Evolutionary conservation across 1,140 invertebrate species (phyloP), one percentile per base, ranked within the genome.

Genomic region (Drosophila miranda): DNA sequence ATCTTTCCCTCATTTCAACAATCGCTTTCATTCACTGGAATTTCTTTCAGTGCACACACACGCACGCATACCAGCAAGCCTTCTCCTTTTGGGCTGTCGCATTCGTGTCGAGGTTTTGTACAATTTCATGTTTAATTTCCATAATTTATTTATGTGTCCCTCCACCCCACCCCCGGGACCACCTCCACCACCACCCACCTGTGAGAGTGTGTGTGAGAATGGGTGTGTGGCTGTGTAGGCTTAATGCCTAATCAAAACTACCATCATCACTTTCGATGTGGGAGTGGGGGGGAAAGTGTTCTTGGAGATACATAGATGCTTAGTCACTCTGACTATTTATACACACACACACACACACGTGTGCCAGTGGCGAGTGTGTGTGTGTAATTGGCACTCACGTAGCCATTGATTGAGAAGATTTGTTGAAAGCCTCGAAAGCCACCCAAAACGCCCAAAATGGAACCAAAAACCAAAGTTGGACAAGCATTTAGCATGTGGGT

Each of bases 91-190:
- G 11, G 51, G 57, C 67, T 74, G 56, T 69, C 62, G 77, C 67
- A 68, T 84, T 80, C 67, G 62, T 79, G 67, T 69, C 49, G 56
- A 70, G 75, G 80, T 79, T 80, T 80, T 84, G 72, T 80, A 80
- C 80, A 86, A 80, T 80, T 86, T 84, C 81, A 86, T 80, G 80
- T 84, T 86, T 84, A 84, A 84, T 86, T 84, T 84, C 77, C 80
- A 84, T 84, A 84, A 84, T 84, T 80, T 86, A 84, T 86, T 84
- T 86, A 80, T 84, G 81, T 79, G 57, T 82, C 34, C 45, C 52
- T 48, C 44, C 46, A 19, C 38, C 53, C 6, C 28, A 0, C 5
- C 4, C 14, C 2, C 19, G 1, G 1, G 16, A 16, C 16, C 16
- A 16, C 16, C 16, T 19, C 16, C 23, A 41, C 6, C 28, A 0